Conservation (phyloP, 1,140 invertebrate species). For the Drosophila aff. region DNA sequence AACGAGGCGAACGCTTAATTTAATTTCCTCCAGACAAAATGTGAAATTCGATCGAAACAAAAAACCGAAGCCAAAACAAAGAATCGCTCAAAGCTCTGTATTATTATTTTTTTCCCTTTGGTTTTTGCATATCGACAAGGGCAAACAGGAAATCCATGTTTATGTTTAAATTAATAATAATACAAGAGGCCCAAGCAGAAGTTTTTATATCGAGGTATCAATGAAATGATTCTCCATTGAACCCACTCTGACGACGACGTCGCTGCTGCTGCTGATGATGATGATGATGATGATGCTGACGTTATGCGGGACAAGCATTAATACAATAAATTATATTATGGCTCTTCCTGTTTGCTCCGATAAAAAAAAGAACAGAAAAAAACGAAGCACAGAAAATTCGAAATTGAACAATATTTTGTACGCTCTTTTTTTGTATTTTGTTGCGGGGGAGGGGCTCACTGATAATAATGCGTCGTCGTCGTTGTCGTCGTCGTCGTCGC, state of each 20-base stretch:
- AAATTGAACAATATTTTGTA: constrained; percentile 71
- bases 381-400: constrained; percentile 51
- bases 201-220: constrained; percentile 56
- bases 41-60: constrained; percentile 81
- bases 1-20: constrained; percentile 73
- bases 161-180: constrained; percentile 83
- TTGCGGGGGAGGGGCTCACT: constrained; percentile 45
- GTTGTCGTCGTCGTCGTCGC: constrained; percentile 5
- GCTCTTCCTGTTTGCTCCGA: constrained; percentile 79
- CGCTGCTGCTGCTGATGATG: constrained; percentile 7
- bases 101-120: constrained; percentile 45
- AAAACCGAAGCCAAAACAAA: constrained; percentile 45
- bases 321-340: constrained; percentile 84
- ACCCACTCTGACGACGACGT: constrained; percentile 18
- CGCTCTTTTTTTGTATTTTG: constrained; percentile 14
- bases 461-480: constrained; percentile 73
- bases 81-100: constrained; percentile 64
- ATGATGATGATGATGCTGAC: constrained; percentile 35
- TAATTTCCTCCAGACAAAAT: constrained; percentile 72
- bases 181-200: constrained; percentile 36
- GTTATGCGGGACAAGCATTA: constrained; percentile 79
- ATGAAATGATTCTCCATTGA: constrained; percentile 62
- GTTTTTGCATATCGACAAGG: constrained; percentile 76
- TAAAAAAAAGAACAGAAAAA: constrained; percentile 56
- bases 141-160: constrained; percentile 83